Percentiles rank a stretch among this genome's conserved stretches.
Evolutionary conservation across 92 coral and sea anemone genomes (phyloP).

Genomic region (Parazoanthus atlanticus): DNA sequence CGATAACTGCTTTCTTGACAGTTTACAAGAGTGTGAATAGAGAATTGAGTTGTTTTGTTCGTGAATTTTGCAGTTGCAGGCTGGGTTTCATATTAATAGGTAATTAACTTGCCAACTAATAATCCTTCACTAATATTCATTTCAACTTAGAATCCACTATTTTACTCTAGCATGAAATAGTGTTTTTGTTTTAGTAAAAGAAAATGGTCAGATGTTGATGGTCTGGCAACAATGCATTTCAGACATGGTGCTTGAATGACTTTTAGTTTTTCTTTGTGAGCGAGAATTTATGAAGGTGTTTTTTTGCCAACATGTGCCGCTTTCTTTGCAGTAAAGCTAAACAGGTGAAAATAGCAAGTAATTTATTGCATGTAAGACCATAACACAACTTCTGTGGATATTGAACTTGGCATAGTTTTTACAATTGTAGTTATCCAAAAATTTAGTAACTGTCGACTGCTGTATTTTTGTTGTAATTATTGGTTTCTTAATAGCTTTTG

Average conservation of each 20-base stretch:
- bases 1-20: background rate
- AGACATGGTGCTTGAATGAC: background rate
- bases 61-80: background rate
- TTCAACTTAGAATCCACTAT: background rate
- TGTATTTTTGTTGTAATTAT: background rate
- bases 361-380: background rate
- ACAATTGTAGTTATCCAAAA: background rate
- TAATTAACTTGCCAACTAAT: conserved; percentile 34
- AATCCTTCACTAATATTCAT: background rate
- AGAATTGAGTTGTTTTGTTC: background rate
- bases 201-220: background rate
- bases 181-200: conserved; percentile 1
- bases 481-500: background rate
- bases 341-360: background rate
- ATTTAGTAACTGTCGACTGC: background rate
- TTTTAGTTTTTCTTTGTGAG: background rate
- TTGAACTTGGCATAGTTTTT: background rate
- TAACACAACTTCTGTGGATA: background rate
- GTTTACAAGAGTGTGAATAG: background rate
- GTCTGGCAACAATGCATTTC: background rate
- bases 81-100: conserved; percentile 22
- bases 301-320: background rate
- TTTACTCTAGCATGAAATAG: background rate
- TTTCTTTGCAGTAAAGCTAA: background rate
- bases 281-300: background rate